These are phyloP conservation scores for Enteromius viviparus DNA, from an alignment of 2,797 vertebrate species.

Conservation along the genomic window DNA sequence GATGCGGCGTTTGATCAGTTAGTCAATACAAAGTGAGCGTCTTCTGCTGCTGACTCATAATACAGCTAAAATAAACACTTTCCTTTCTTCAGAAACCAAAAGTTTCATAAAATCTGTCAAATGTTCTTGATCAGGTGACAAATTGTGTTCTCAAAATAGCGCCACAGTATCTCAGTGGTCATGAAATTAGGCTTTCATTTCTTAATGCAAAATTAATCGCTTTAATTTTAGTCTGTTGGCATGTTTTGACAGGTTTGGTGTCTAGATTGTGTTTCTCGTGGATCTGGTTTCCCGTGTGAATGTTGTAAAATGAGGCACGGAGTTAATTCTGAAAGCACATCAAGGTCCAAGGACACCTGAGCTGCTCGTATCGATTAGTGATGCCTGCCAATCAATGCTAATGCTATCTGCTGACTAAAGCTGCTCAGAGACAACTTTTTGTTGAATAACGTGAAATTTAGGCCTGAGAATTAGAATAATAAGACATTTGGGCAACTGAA, in stretches of 20 bases:
- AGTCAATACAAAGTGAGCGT: not conserved
- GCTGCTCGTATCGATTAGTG: slow-evolving; percentile 9
- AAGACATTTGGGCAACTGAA: no score
- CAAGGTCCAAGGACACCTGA: slow-evolving; percentile 52
- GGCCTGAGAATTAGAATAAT: no score
- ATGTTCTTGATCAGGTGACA: not conserved
- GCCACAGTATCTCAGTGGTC: not conserved
- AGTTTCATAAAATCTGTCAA: not conserved
- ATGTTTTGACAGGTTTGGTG: not conserved
- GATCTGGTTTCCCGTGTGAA: not conserved
- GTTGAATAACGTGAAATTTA: no score
- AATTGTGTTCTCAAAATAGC: not conserved
- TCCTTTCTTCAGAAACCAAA: not conserved
- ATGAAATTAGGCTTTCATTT: not conserved
- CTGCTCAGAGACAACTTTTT: not conserved
- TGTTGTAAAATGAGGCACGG: not conserved
- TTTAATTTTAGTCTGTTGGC: not conserved
- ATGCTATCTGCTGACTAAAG: slow-evolving; percentile 43
- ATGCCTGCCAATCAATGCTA: slow-evolving; percentile 56
- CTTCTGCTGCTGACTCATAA: not conserved
- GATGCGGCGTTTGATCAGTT: not conserved
- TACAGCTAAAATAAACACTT: not conserved
- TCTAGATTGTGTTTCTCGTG: not conserved
- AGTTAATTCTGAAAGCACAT: not conserved
- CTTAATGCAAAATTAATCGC: not conserved